A percentile compares a stretch with the other conserved stretches of the same genome.
These are phyloP conservation scores for Tanypteryx hageni DNA, from an alignment of 2,888 invertebrate species.

Conservation along the genomic window DNA sequence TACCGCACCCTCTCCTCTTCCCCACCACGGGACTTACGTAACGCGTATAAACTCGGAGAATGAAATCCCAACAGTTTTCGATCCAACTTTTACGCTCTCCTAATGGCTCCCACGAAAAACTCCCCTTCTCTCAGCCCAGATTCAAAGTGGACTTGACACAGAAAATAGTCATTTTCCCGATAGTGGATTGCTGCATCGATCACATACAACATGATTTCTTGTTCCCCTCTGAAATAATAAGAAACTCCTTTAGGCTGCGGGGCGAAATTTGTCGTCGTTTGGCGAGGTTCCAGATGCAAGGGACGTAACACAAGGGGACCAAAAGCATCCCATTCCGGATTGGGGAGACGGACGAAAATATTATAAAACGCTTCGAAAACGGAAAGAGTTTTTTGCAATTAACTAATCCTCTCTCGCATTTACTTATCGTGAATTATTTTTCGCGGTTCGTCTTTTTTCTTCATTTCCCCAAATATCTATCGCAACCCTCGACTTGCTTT, in stretches of 20 bases:
- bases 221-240: background rate
- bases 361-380: background rate
- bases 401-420: too few species aligned
- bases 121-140: too few species aligned
- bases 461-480: too few species aligned
- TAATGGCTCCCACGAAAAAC: too few species aligned
- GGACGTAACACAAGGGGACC: background rate
- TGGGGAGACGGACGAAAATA: background rate
- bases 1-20: background rate
- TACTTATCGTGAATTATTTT: too few species aligned
- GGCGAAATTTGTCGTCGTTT: slow-evolving; percentile 11
- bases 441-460: too few species aligned
- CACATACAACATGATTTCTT: background rate
- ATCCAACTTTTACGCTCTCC: too few species aligned
- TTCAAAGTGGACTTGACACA: background rate
- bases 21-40: background rate
- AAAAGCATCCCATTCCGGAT: background rate
- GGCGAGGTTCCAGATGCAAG: background rate
- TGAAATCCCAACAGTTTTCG: too few species aligned
- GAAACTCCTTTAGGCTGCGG: background rate
- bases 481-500: too few species aligned
- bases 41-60: too few species aligned
- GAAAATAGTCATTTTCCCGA: background rate
- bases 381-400: background rate
- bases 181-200: slow-evolving; percentile 3